Evolutionary conservation across 2,888 invertebrate genomes (phyloP).

Genomic region (Diogma glabrata): DNA sequence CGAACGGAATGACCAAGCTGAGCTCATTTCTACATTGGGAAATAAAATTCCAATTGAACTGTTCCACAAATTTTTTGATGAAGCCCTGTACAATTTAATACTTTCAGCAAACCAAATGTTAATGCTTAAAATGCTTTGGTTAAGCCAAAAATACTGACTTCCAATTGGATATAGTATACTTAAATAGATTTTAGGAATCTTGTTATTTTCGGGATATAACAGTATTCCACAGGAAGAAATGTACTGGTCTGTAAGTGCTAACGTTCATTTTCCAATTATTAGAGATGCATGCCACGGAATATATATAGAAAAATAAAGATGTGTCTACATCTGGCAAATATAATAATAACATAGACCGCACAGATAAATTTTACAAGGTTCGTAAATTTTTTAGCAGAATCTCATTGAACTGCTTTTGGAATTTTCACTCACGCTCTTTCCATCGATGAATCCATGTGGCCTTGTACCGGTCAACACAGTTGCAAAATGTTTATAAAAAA

Average conservation of each 20-base stretch:
- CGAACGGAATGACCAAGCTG: not conserved
- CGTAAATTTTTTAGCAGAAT: no score
- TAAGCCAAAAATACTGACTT: not conserved
- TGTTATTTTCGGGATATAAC: constrained; percentile 1
- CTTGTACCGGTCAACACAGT: not conserved
- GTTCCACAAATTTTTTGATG: not conserved
- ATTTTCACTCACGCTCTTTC: no score
- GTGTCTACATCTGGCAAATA: not conserved
- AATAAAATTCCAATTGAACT: not conserved
- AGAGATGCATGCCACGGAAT: no score
- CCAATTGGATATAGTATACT: not conserved
- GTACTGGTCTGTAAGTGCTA: not conserved
- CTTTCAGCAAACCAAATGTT: not conserved
- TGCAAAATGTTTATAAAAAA: no score
- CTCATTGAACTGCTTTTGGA: no score
- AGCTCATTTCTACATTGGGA: not conserved
- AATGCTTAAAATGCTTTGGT: no score
- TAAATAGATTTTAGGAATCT: not conserved
- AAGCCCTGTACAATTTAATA: not conserved
- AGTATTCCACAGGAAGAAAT: not conserved
- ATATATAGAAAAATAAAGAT: not conserved
- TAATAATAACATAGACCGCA: not conserved
- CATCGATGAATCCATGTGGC: not conserved
- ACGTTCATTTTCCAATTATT: not conserved
- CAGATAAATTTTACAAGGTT: not conserved